These are phyloP conservation scores for Pseudochromis fuscus DNA, from an alignment of 2,797 vertebrate species.

Conservation along the genomic window DNA sequence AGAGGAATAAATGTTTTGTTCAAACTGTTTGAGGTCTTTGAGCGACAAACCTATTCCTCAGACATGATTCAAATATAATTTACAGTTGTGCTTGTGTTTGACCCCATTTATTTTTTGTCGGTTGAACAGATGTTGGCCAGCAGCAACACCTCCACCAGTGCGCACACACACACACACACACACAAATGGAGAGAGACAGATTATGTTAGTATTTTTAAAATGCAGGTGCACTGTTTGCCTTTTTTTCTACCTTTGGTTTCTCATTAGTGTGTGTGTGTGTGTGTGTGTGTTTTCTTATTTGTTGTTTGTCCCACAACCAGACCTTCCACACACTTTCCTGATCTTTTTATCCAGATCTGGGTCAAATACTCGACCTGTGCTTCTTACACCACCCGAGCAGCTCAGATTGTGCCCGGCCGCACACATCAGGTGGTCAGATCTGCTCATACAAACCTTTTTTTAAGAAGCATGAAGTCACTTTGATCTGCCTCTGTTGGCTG, in stretches of 20 bases:
- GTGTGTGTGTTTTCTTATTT: neutral
- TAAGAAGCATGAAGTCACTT: constrained; percentile 22
- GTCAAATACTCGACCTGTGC: constrained; percentile 37
- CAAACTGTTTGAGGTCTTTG: neutral
- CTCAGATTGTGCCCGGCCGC: constrained; percentile 18
- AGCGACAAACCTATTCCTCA: neutral
- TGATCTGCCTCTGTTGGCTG: constrained; percentile 21
- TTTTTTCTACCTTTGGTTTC: neutral
- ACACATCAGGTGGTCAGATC: constrained; percentile 38
- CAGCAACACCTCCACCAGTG: constrained; percentile 8
- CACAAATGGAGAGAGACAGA: neutral
- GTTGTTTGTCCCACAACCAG: too few species aligned
- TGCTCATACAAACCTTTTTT: constrained; percentile 13
- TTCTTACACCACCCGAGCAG: constrained; percentile 17
- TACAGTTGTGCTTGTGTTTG: neutral
- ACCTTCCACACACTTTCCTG: neutral
- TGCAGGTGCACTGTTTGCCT: neutral
- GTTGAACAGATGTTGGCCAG: constrained; percentile 40
- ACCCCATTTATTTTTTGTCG: neutral
- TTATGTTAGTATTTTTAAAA: neutral
- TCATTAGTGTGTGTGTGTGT: neutral
- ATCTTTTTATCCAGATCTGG: constrained; percentile 26
- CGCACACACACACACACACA: constrained; percentile 10
- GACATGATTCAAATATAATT: neutral
- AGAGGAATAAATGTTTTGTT: neutral